phyloP scores from a whole-genome alignment of 2,888 invertebrate genomes.

The Trisateles emortualis region DNA sequence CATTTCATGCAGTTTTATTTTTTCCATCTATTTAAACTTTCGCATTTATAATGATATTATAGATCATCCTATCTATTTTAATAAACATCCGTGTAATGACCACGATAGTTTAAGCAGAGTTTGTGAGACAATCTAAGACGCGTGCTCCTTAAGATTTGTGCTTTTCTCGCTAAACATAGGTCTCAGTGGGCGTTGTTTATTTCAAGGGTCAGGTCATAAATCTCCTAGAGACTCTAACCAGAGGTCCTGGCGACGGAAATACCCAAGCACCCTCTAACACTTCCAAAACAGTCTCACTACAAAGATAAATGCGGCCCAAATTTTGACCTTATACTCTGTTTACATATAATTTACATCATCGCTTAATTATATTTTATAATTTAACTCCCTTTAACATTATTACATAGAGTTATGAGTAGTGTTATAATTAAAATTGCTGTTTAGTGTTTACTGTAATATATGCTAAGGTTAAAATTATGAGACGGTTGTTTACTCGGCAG shows the following conservation, averaged over 20 bases:
- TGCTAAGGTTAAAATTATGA: background rate
- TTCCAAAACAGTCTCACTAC: conserved; percentile 62
- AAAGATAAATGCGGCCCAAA: conserved; percentile 63
- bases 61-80: background rate
- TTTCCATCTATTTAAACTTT: no score
- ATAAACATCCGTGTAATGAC: conserved; percentile 14
- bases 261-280: conserved; percentile 61
- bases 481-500: conserved; percentile 1
- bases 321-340: conserved; percentile 49
- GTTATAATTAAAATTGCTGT: conserved; percentile 5
- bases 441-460: conserved; percentile 18
- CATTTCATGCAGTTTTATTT: no score
- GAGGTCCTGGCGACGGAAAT: conserved; percentile 55
- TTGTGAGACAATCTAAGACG: conserved; percentile 43
- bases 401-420: conserved; percentile 18
- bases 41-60: background rate
- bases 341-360: conserved; percentile 47
- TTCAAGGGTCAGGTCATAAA: conserved; percentile 73
- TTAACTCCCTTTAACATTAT: conserved; percentile 9
- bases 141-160: conserved; percentile 42
- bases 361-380: conserved; percentile 42
- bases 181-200: conserved; percentile 73
- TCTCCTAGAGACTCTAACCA: conserved; percentile 63
- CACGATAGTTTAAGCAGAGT: conserved; percentile 38
- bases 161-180: conserved; percentile 42